A percentile compares a stretch with the other conserved stretches of the same genome.
phyloP scores from a whole-genome alignment of 1,140 invertebrate genomes.

The Drusus annulatus region DNA sequence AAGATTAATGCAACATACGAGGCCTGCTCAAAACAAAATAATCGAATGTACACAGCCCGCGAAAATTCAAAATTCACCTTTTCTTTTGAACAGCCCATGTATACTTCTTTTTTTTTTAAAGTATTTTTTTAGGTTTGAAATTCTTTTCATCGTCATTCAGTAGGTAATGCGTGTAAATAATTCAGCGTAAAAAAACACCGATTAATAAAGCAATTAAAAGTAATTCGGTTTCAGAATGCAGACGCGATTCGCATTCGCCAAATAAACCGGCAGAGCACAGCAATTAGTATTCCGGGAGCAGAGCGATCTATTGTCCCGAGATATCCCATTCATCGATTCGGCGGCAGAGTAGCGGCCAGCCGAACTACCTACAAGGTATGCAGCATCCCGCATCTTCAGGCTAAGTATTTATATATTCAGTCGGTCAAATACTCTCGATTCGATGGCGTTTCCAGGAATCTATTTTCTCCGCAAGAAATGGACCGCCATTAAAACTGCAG shows the following conservation, averaged over 20 bases:
- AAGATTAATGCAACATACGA: too few relatives aligned
- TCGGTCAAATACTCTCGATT: not conserved
- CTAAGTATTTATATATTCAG: not conserved
- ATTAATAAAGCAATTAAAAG: conserved; percentile 1
- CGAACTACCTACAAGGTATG: not conserved
- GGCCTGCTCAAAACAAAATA: too few relatives aligned
- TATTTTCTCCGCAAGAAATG: not conserved
- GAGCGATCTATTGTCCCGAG: conserved; percentile 39
- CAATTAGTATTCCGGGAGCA: conserved; percentile 45
- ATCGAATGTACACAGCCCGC: too few relatives aligned
- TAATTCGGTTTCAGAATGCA: not conserved
- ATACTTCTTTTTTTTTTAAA: too few relatives aligned
- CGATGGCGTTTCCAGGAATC: not conserved
- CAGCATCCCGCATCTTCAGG: not conserved
- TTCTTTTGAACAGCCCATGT: too few relatives aligned
- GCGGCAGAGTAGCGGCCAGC: not conserved
- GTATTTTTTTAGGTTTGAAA: too few relatives aligned
- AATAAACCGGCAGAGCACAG: not conserved
- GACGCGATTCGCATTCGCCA: not conserved
- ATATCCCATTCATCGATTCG: conserved; percentile 45
- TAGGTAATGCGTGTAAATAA: too few relatives aligned
- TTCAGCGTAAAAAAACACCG: not conserved
- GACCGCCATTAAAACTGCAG: not conserved
- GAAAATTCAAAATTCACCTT: too few relatives aligned
- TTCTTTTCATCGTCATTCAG: too few relatives aligned